Evolutionary conservation across 2,797 vertebrate species (phyloP), one percentile per base, ranked within the genome.

Genomic region (Manis javanica): DNA sequence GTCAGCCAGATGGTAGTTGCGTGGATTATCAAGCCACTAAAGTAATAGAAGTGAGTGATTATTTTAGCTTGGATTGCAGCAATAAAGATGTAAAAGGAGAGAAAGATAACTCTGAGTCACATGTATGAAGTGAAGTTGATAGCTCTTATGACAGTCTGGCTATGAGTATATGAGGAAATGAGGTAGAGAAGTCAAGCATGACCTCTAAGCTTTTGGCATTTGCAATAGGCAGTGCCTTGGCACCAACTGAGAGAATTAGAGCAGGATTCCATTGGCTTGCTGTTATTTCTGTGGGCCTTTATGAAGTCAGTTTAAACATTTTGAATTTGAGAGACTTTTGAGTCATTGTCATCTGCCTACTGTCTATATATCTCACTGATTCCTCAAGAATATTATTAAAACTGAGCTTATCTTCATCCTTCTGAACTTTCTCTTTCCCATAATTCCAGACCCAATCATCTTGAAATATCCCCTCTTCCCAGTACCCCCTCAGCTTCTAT

Each of bases 31-130:
- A 66, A 42, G 13, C 31, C 51, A 49, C 69, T 55, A 34, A 55
- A 46, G 31, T 34, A 81, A 85, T 72, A 37, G 93, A 69, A 31
- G 7, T 29, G 19, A 92, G 34, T 66, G 59, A 34, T 74, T 61
- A 68, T 34, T 87, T 91, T 68, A 89, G 29, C 37, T n/a, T 75
- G 5, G 5, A 63, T 77, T 74, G 75, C 0, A 63, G 55, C 53
- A 37, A 26, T 64, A 66, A 59, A 66, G 3, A 7, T 77, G 14
- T 39, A 83, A 94, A 53, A 42, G 63, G 63, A 83, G 68, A 92
- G n/a, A 89, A 94, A 74, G 63, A 74, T 26, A 85, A 77, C 83
- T 64, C n/a, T 19, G 21, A 77, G 61, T 95, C 29, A 49, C 68
- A 78, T 81, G 55, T 89, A 59, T 71, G 64, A 96, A 68, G 53